phyloP scores from a whole-genome alignment of 2,797 vertebrate genomes.

The Cheirogaleus major region DNA sequence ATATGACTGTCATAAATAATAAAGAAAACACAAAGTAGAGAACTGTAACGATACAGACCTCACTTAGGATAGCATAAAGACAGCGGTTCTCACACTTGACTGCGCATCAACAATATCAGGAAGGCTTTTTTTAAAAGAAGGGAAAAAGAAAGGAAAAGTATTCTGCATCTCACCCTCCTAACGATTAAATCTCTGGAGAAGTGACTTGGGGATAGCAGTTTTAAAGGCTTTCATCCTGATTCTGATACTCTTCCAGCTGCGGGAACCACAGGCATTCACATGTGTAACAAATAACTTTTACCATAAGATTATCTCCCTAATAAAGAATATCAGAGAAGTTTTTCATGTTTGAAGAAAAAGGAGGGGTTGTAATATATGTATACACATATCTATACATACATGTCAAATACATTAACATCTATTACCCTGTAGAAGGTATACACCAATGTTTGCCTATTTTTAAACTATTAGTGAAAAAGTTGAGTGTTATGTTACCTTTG shows the following conservation, averaged over 20 bases:
- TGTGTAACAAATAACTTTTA: neutral
- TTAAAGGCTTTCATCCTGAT: neutral
- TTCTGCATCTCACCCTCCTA: neutral
- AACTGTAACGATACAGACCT: neutral
- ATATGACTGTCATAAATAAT: neutral
- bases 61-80: neutral
- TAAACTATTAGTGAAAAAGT: neutral
- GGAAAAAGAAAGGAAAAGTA: too few relatives aligned
- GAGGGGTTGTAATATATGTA: neutral
- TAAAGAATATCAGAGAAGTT: neutral
- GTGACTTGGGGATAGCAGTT: neutral
- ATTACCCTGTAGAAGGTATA: neutral
- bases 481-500: neutral
- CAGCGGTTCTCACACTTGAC: neutral
- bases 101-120: neutral
- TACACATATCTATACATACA: neutral
- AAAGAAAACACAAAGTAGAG: neutral
- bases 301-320: neutral
- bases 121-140: neutral
- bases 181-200: neutral
- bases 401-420: neutral
- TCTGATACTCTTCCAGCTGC: neutral
- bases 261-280: neutral
- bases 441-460: neutral
- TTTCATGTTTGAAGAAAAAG: conserved; percentile 12